Evolutionary conservation across 1,140 invertebrate species (phyloP).

Genomic region (Armadillidium nasatum): DNA sequence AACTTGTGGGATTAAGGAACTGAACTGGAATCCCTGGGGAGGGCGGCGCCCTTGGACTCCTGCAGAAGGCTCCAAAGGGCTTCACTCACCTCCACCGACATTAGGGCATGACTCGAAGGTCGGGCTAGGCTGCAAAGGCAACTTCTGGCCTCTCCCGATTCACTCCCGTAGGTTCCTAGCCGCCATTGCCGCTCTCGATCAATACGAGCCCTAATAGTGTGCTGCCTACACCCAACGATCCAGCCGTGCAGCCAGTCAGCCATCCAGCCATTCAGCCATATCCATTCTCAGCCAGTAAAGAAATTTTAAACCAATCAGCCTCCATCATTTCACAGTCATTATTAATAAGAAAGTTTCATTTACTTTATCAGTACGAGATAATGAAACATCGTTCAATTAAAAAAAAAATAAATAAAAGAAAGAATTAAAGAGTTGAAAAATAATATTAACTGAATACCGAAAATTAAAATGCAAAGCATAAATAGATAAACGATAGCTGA

Average conservation of each 20-base stretch:
- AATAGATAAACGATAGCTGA: no score
- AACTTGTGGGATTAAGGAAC: constrained; percentile 2
- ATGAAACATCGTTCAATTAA: no score
- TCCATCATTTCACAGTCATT: no score
- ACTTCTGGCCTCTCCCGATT: constrained; percentile 1
- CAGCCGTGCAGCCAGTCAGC: background rate
- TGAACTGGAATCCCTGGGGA: background rate
- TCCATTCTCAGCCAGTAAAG: background rate
- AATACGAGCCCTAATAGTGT: constrained; percentile 6
- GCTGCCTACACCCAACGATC: constrained; percentile 7
- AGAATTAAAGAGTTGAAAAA: no score
- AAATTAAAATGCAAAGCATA: no score
- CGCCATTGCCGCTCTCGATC: constrained; percentile 4
- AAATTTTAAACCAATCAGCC: no score
- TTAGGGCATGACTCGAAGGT: constrained; percentile 11
- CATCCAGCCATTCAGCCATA: background rate
- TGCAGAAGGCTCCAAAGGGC: constrained; percentile 7
- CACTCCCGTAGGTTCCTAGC: constrained; percentile 1
- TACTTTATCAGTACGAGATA: no score
- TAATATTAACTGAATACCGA: no score
- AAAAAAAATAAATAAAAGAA: no score
- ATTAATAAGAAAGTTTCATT: no score
- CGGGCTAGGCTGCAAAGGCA: constrained; percentile 9
- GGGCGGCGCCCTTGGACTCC: constrained; percentile 5
- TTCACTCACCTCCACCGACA: constrained; percentile 10